These are phyloP conservation scores for Fistularia commersonii DNA, from an alignment of 2,797 vertebrate species.

Conservation along the genomic window DNA sequence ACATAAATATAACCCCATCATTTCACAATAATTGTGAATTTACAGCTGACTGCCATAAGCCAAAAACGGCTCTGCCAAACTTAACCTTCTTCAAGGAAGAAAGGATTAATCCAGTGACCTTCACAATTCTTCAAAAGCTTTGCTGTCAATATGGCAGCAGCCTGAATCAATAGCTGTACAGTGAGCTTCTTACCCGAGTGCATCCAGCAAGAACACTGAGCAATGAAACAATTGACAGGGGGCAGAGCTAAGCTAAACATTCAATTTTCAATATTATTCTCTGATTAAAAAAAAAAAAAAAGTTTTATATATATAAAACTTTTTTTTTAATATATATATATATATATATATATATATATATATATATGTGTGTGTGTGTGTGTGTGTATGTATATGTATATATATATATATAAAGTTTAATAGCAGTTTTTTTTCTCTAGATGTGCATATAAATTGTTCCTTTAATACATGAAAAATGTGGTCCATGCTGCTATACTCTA, in stretches of 20 bases:
- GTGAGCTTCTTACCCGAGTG: slow-evolving; percentile 27
- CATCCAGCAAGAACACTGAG: slow-evolving; percentile 1
- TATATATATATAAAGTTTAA: background rate
- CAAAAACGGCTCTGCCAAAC: slow-evolving; percentile 14
- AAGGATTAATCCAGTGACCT: slow-evolving; percentile 52
- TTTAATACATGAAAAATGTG: background rate
- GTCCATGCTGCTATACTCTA: background rate
- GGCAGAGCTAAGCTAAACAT: background rate
- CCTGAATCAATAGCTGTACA: slow-evolving; percentile 42
- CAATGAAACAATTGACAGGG: slow-evolving; percentile 4
- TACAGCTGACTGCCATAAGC: slow-evolving; percentile 34
- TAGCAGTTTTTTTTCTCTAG: too few relatives aligned
- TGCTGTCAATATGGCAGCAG: slow-evolving; percentile 38
- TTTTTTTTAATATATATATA: too few relatives aligned
- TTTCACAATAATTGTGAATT: slow-evolving; percentile 47
- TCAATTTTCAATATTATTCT: too few relatives aligned
- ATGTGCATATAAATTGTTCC: too few relatives aligned
- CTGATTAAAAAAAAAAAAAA: too few relatives aligned
- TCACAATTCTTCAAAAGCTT: slow-evolving; percentile 46
- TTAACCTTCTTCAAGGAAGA: slow-evolving; percentile 25
- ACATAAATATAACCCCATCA: slow-evolving; percentile 44
- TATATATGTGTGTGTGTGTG: too few relatives aligned
- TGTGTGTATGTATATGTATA: too few relatives aligned
- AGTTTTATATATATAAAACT: too few relatives aligned
- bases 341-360: too few relatives aligned